Conservation (phyloP, 2,888 invertebrate species). For the Chaetogeoica ovagalla region DNA sequence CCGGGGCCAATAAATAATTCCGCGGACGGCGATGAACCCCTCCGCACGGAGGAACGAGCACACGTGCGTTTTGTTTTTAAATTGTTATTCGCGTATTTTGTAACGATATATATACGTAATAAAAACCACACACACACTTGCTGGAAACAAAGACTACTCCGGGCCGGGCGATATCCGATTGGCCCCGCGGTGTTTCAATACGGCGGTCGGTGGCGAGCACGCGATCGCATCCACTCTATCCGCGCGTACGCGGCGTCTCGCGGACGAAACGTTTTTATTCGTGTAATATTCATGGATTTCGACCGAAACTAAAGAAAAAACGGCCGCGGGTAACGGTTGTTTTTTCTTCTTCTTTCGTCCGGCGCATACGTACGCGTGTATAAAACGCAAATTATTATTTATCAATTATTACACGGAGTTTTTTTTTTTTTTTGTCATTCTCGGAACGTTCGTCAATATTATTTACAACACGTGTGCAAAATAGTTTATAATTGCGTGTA, state of each 20-base stretch:
- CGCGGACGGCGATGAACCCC: slow-evolving; percentile 11
- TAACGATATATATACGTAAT: neutral
- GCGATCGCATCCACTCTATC: neutral
- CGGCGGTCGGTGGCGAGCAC: neutral
- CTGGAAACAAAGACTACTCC: slow-evolving; percentile 16
- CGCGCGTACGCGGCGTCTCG: no score
- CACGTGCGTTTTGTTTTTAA: slow-evolving; percentile 27
- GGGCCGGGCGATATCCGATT: neutral
- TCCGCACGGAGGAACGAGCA: no score
- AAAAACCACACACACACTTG: neutral
- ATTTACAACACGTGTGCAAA: no score
- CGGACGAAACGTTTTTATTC: neutral
- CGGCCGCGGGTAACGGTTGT: neutral
- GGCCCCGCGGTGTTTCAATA: neutral
- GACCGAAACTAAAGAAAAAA: neutral
- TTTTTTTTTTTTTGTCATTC: no score
- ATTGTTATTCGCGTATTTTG: neutral
- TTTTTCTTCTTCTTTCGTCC: no score
- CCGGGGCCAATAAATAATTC: slow-evolving; percentile 42
- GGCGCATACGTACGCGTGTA: neutral
- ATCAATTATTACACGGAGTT: no score
- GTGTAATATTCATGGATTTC: slow-evolving; percentile 9
- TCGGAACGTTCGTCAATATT: no score
- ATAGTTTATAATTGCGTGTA: no score
- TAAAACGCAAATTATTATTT: no score